Conservation (phyloP, 2,888 invertebrate genomes). For the Anagyrus pseudococci region DNA sequence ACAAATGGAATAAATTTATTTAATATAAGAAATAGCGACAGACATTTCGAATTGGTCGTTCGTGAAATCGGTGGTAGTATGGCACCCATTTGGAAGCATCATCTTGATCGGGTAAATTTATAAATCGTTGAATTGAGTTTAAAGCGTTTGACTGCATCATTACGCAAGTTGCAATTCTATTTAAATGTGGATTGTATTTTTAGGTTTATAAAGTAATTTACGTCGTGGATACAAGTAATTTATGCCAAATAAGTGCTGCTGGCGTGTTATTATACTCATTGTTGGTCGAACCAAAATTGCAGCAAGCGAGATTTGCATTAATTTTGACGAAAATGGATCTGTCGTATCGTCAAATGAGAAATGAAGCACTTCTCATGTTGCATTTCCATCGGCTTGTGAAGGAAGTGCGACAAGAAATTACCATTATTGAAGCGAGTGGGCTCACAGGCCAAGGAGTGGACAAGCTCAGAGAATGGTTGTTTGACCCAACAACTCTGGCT, state of each 20-base stretch:
- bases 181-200: not conserved
- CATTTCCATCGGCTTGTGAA: constrained; percentile 74
- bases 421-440: constrained; percentile 77
- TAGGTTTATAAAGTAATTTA: constrained; percentile 69
- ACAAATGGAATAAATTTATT: constrained; percentile 83
- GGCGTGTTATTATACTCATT: constrained; percentile 81
- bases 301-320: constrained; percentile 71
- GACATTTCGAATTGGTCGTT: constrained; percentile 67
- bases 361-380: constrained; percentile 83
- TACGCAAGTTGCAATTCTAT: not conserved
- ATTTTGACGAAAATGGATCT: constrained; percentile 85
- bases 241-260: constrained; percentile 86
- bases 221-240: constrained; percentile 83
- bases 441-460: constrained; percentile 75
- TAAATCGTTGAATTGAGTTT: not conserved
- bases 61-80: constrained; percentile 83
- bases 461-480: constrained; percentile 71
- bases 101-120: constrained; percentile 67
- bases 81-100: constrained; percentile 83
- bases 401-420: constrained; percentile 73
- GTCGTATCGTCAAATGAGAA: constrained; percentile 85
- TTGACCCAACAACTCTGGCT: constrained; percentile 47
- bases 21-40: constrained; percentile 66
- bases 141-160: not conserved
- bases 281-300: constrained; percentile 74